Conservation (phyloP, 2,888 invertebrate genomes). For the Himalopsyche japonica region DNA sequence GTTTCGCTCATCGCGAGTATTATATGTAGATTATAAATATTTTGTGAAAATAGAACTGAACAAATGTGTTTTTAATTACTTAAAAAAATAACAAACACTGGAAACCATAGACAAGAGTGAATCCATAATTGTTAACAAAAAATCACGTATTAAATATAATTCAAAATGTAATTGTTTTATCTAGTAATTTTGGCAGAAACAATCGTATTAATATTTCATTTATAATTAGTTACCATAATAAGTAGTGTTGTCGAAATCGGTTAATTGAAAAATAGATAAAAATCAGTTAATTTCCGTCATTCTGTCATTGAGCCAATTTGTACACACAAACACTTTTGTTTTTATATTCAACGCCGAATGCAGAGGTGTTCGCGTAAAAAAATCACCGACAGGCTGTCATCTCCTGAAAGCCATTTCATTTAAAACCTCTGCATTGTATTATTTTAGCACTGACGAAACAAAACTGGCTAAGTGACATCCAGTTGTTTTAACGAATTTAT, state of each 20-base stretch:
- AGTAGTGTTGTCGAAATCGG: neutral
- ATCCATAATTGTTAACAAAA: too few relatives aligned
- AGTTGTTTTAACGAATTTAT: neutral
- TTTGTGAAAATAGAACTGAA: too few relatives aligned
- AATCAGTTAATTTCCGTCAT: neutral
- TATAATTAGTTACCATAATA: too few relatives aligned
- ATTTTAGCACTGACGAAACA: neutral
- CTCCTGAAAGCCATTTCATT: slow-evolving; percentile 27
- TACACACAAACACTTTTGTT: neutral
- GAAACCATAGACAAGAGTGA: too few relatives aligned
- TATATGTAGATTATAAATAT: too few relatives aligned
- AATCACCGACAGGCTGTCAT: slow-evolving; percentile 17
- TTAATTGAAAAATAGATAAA: neutral
- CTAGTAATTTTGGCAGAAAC: too few relatives aligned
- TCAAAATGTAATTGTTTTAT: too few relatives aligned
- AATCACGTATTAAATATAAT: too few relatives aligned
- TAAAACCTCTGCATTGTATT: neutral
- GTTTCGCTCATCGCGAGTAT: too few relatives aligned
- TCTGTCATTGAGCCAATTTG: neutral
- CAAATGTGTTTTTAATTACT: too few relatives aligned
- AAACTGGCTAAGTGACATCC: neutral
- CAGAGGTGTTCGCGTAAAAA: neutral
- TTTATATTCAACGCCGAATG: neutral
- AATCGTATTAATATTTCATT: neutral
- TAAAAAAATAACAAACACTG: too few relatives aligned